Evolutionary conservation across 2,797 vertebrate genomes (phyloP), one percentile per base, ranked within the genome.

Genomic region (Cetoscarus ocellatus): DNA sequence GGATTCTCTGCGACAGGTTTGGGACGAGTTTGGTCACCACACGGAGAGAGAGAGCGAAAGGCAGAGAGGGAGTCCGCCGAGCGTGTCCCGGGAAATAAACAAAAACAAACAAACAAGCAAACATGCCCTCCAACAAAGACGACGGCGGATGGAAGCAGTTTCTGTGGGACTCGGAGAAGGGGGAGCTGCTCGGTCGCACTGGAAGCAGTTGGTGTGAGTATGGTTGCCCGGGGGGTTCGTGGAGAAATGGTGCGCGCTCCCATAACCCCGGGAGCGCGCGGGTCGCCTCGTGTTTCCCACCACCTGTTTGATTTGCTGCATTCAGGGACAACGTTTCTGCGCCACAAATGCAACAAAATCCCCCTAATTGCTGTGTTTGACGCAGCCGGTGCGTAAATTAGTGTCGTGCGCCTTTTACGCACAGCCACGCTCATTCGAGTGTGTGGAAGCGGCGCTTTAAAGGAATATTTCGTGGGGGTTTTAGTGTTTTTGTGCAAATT

Each of bases 191-290:
- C 19, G 98, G 98, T 61, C 95, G 98, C 8, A 99, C 97, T 1
- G 97, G 96, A 2, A 80, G 94, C 70, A 98, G 97, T 18, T 99
- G 97, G 97, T 95, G 98, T 99, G 77, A 97, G 97, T 97, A 94
- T 77, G 6, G 2, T 0, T 1, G 47, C 10, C 49, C 19, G 44
- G 48, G 9, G 27, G n/a, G n/a, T 14, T 35, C 11, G 8, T 27
- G 54, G 8, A 45, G 3, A 27, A 51, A 14, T 10, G 38, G 0
- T 6, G 47, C 27, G 69, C 52, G 69, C 45, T 49, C 50, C 8
- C 44, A 0, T 2, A 0, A 0, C 27, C 27, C 27, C 27, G 49
- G 39, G 12, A 3, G 57, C 40, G 77, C 61, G 75, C 55, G 10
- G 59, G 40, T 40, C 58, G 45, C 63, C 77, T 80, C 67, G 75